phyloP scores from a whole-genome alignment of 2,797 vertebrate species.

The Galago senegalensis region DNA sequence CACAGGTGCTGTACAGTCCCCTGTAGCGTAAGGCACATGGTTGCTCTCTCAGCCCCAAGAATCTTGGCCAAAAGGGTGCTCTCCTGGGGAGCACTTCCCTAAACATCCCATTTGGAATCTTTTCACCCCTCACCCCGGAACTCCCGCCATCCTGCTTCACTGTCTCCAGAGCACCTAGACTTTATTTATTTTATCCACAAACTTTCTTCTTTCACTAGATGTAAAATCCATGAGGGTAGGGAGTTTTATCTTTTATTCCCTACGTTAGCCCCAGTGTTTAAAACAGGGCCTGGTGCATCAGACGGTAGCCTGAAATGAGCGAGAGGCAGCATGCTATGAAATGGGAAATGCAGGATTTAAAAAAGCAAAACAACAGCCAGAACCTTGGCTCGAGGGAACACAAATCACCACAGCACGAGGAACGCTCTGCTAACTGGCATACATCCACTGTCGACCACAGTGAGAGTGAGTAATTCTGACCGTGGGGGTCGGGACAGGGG shows the following conservation, averaged over 20 bases:
- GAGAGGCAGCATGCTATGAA: background rate
- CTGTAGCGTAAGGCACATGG: too few species aligned
- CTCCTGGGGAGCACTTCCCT: background rate
- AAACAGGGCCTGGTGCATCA: background rate
- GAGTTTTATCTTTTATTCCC: background rate
- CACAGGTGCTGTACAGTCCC: background rate
- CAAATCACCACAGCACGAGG: too few species aligned
- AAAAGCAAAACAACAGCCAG: background rate
- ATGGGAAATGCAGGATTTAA: background rate
- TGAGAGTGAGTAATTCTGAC: background rate
- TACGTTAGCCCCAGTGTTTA: background rate
- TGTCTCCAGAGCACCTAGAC: background rate
- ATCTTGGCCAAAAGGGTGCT: background rate
- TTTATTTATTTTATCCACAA: background rate
- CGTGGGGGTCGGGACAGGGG: background rate
- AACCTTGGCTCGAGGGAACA: background rate
- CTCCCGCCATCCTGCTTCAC: background rate
- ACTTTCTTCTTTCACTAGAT: slow-evolving; percentile 1
- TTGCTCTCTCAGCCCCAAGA: background rate
- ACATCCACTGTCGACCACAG: background rate
- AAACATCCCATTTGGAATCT: background rate
- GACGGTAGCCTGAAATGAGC: background rate
- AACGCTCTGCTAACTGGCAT: background rate
- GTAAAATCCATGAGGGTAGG: background rate
- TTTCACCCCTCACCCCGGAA: background rate